Conservation (phyloP, 1,140 invertebrate species). For the Pomacea maculata region DNA sequence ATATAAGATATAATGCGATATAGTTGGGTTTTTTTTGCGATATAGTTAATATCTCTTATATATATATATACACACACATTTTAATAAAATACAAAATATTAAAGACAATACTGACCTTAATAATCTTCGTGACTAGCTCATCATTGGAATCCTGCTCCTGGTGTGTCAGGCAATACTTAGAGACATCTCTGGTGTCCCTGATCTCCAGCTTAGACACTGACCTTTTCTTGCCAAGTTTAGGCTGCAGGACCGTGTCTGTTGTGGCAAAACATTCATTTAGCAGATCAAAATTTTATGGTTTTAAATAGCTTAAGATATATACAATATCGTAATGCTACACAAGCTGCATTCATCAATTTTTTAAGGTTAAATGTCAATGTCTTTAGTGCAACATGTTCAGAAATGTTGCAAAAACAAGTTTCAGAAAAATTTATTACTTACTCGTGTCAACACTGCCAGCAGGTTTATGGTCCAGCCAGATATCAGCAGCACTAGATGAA, state of each 20-base stretch:
- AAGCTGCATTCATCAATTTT: not conserved
- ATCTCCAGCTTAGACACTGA: conserved; percentile 82
- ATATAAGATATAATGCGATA: no score
- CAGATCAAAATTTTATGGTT: conserved; percentile 58
- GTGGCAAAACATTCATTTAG: conserved; percentile 22
- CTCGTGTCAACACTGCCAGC: conserved; percentile 64
- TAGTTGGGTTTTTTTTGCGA: no score
- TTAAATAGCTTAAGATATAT: not conserved
- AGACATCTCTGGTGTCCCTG: conserved; percentile 80
- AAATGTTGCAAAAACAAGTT: no score
- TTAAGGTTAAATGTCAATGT: not conserved
- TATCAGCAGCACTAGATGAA: conserved; percentile 70
- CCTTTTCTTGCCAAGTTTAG: conserved; percentile 81
- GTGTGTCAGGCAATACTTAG: conserved; percentile 90
- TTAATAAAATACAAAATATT: no score
- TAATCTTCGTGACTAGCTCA: conserved; percentile 90
- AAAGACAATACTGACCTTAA: conserved; percentile 74
- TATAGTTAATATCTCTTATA: no score
- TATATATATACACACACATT: no score
- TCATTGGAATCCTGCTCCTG: conserved; percentile 91
- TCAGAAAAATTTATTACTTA: conserved; percentile 24
- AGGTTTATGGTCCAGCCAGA: conserved; percentile 92
- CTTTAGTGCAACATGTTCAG: no score
- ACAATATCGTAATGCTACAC: not conserved
- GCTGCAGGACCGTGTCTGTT: conserved; percentile 88